A percentile compares a stretch with the other conserved stretches of the same genome.
Conservation (phyloP, 1,140 invertebrate genomes). For the Drosophila repleta region DNA sequence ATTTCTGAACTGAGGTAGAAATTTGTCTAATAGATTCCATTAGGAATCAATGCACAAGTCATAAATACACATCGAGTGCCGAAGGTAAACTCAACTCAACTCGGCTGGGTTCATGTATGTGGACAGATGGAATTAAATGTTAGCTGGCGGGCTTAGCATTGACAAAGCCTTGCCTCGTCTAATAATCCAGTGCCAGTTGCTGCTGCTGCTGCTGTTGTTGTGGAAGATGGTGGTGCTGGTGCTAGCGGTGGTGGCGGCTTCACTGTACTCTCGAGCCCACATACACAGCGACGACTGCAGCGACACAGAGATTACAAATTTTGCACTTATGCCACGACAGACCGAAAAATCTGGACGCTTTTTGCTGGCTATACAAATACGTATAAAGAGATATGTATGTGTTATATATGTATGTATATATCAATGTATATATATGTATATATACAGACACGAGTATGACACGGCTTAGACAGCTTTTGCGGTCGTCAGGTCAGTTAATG, state of each 20-base stretch:
- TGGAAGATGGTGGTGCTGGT: background rate
- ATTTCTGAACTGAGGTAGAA: background rate
- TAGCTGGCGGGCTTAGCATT: constrained; percentile 60
- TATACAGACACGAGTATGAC: constrained; percentile 16
- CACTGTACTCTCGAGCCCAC: constrained; percentile 2
- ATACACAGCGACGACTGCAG: constrained; percentile 24
- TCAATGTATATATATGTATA: constrained; percentile 6
- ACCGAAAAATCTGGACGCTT: constrained; percentile 33
- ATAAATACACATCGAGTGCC: constrained; percentile 4
- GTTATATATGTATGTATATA: constrained; percentile 11
- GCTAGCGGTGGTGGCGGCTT: background rate
- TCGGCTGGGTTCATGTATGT: background rate
- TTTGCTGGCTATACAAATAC: constrained; percentile 44
- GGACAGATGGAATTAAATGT: constrained; percentile 41
- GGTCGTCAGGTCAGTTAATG: constrained; percentile 72
- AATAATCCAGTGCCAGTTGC: constrained; percentile 14
- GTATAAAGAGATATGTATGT: constrained; percentile 1
- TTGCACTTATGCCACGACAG: constrained; percentile 67
- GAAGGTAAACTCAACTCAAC: constrained; percentile 5
- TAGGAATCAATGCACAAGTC: constrained; percentile 8
- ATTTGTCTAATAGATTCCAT: constrained; percentile 4
- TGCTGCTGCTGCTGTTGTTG: background rate
- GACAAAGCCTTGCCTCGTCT: constrained; percentile 25
- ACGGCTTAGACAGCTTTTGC: constrained; percentile 70
- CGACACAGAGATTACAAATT: constrained; percentile 74